These are phyloP conservation scores for Anguilla pacifica DNA, from an alignment of 2,797 vertebrate genomes.

Conservation along the genomic window DNA sequence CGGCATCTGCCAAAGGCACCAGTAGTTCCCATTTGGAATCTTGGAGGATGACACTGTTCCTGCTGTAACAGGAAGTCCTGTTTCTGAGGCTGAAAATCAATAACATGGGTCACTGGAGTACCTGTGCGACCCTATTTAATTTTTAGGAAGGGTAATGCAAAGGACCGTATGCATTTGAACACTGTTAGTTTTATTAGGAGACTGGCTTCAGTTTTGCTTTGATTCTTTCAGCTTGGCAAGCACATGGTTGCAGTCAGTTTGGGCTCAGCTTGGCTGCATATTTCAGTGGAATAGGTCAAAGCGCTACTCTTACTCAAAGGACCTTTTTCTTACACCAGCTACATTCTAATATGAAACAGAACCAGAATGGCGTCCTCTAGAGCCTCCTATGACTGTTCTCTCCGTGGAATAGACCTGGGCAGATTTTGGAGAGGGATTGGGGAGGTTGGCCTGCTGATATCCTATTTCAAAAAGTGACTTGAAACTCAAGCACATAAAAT, in stretches of 20 bases:
- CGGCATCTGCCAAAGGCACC: too few relatives aligned
- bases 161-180: background rate
- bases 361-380: background rate
- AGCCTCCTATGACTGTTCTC: background rate
- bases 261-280: background rate
- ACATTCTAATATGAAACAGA: background rate
- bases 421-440: background rate
- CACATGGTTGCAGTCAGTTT: background rate
- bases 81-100: background rate
- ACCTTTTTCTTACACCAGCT: background rate
- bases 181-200: background rate
- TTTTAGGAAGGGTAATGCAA: too few relatives aligned
- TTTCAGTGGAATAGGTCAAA: background rate
- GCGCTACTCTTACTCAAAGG: background rate
- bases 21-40: too few relatives aligned
- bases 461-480: conserved; percentile 66
- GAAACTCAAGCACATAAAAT: conserved; percentile 63
- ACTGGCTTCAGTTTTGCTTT: background rate
- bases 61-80: background rate
- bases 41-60: too few relatives aligned
- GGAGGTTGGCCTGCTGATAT: conserved; percentile 46
- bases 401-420: background rate
- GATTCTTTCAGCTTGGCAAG: background rate
- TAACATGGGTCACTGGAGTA: background rate
- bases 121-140: background rate